A percentile compares a stretch with the other conserved stretches of the same genome.
Evolutionary conservation across 2,888 invertebrate species (phyloP).

Genomic region (Homarus gammarus): DNA sequence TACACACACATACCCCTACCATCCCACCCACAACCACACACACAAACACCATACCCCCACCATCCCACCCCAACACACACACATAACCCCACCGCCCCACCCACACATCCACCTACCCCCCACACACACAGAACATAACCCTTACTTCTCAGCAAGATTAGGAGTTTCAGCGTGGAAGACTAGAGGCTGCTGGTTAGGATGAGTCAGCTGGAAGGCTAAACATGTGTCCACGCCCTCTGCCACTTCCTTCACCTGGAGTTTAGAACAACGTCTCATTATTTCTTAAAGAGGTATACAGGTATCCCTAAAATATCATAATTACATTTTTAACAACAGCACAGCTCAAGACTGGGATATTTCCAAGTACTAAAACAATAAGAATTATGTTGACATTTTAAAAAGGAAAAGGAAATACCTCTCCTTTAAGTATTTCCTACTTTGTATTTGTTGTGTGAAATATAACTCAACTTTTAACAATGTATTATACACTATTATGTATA

Average conservation of each 20-base stretch:
- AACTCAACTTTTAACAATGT: too few species aligned
- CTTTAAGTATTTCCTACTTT: too few species aligned
- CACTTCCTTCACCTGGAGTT: constrained; percentile 77
- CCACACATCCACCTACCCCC: too few species aligned
- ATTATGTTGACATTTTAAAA: too few species aligned
- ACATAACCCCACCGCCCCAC: too few species aligned
- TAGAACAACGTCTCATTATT: not conserved
- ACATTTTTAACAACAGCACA: too few species aligned
- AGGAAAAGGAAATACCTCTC: too few species aligned
- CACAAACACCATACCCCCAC: not conserved
- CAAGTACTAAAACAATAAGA: not conserved
- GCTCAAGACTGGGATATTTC: not conserved
- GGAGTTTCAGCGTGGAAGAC: constrained; percentile 80
- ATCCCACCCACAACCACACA: not conserved
- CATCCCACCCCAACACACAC: too few species aligned
- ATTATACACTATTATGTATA: too few species aligned
- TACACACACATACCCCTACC: not conserved
- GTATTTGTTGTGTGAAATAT: too few species aligned
- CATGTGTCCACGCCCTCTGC: constrained; percentile 80
- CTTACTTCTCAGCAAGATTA: constrained; percentile 79
- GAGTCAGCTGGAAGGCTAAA: constrained; percentile 81
- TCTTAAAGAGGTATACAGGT: too few species aligned
- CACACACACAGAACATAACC: not conserved
- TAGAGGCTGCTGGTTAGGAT: constrained; percentile 80
- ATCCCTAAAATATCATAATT: too few species aligned